Evolutionary conservation across 2,113 vertebrate genomes (phyloP), one percentile per base, ranked within the genome.

Genomic region (Ornithorhynchus anatinus): DNA sequence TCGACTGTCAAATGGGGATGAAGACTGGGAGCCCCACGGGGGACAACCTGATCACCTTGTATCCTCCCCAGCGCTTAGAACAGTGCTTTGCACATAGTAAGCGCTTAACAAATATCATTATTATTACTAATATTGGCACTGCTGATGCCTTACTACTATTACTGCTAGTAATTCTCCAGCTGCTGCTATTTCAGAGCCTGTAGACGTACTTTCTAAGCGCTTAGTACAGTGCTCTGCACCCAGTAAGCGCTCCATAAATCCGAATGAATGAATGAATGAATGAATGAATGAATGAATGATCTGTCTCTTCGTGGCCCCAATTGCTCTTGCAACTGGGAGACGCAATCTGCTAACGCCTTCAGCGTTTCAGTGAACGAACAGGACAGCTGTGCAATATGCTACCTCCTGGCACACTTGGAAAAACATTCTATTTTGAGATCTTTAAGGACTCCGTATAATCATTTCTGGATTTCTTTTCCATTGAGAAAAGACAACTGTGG

Each of bases 161-260:
- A n/a, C n/a, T n/a, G n/a, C n/a, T n/a, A n/a, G n/a, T n/a, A n/a
- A n/a, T n/a, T n/a, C n/a, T n/a, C n/a, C n/a, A n/a, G n/a, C n/a
- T n/a, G n/a, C n/a, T n/a, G n/a, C n/a, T n/a, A n/a, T n/a, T n/a
- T n/a, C n/a, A n/a, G n/a, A n/a, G n/a, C n/a, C n/a, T n/a, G n/a
- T n/a, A n/a, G n/a, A n/a, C n/a, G n/a, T n/a, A n/a, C n/a, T n/a
- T n/a, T n/a, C n/a, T n/a, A n/a, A n/a, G n/a, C n/a, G n/a, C n/a
- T n/a, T n/a, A n/a, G n/a, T n/a, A n/a, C n/a, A n/a, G n/a, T n/a
- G n/a, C n/a, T n/a, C n/a, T n/a, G n/a, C n/a, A n/a, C n/a, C n/a
- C n/a, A n/a, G n/a, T n/a, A n/a, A 8, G 47, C 53, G 14, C 3
- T 5, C 2, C 0, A 8, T 3, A 4, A 1, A 2, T 22, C n/a